A percentile compares a stretch with the other conserved stretches of the same genome.
Evolutionary conservation across 2,888 invertebrate species (phyloP).

Genomic region (Tortrix viridana): DNA sequence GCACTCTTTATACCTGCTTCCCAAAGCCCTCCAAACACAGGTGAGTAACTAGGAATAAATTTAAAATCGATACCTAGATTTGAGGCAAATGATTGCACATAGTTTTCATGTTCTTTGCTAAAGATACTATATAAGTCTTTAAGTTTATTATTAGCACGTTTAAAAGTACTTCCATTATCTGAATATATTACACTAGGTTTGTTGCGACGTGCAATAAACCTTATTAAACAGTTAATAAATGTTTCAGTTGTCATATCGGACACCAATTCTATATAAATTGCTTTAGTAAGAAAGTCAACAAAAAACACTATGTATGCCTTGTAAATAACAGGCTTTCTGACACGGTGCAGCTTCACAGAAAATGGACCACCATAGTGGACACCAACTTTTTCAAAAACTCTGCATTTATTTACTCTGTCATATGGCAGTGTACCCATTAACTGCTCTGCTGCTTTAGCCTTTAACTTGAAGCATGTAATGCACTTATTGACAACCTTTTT

Average conservation of each 20-base stretch:
- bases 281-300: slow-evolving; percentile 8
- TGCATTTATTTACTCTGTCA: slow-evolving; percentile 5
- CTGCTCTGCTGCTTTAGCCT: slow-evolving; percentile 10
- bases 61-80: too few species aligned
- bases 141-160: too few species aligned
- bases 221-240: not conserved
- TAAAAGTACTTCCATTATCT: not conserved
- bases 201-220: not conserved
- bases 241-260: slow-evolving; percentile 2
- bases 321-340: slow-evolving; percentile 1
- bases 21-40: too few species aligned
- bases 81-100: too few species aligned
- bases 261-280: not conserved
- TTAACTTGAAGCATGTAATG: slow-evolving; percentile 11
- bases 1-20: too few species aligned
- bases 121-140: too few species aligned
- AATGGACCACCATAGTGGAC: slow-evolving; percentile 22
- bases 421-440: slow-evolving; percentile 23
- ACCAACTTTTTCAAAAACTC: slow-evolving; percentile 19
- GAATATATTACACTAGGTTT: not conserved
- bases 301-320: slow-evolving; percentile 1
- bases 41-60: too few species aligned
- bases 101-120: too few species aligned
- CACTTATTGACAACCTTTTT: slow-evolving; percentile 14
- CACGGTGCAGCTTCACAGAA: slow-evolving; percentile 5